Base-by-base conservation (phyloP, 1,140 invertebrate genomes). In the Drosophila nannoptera region DNA sequence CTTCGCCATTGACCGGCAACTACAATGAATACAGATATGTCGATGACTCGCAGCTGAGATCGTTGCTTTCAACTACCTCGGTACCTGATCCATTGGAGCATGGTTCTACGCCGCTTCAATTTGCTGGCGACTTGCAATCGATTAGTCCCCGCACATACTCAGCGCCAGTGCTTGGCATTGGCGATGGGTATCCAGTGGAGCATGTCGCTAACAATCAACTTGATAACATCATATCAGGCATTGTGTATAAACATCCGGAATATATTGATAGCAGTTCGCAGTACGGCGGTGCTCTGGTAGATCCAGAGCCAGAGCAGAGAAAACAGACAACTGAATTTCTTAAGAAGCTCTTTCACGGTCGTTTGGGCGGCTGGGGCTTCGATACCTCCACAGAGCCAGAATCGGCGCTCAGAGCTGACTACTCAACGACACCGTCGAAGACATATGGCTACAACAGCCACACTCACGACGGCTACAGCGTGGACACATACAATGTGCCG, bases 381-480 rank as follows among this genome's bases (percentile, higher is more conserved):
- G 80, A 83, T 32, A 49, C 77, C 0, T 29, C n/a, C 11, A 48
- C 76, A 2, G 80, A 84, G 12, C 73, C 73, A 12, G 80, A 84
- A 11, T 69, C 83, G 4, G 59, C 56, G n/a, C 22, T 86, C 2
- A 33, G 54, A 1, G 67, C 77, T 4, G 81, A 84, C 31, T 86
- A 84, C 58, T 62, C 67, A 11, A 69, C 45, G 4, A 55, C 31
- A 6, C 80, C 80, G 3, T 49, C 73, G 0, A 76, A 80, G 40
- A 80, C 77, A 5, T 84, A 84, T 31, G 81, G 82, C 67, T 86
- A 69, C 36, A 81, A 84, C 16, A 86, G 81, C n/a, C 77, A 77
- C 50, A 62, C 49, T 9, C 81, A 77, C n/a, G 65, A 86, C 5
- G 82, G 81, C 50, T 84, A 84, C 58, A 80, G 63, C 42, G 38